Conservation (phyloP, 2,888 invertebrate species). For the Scrobipalpa costella region DNA sequence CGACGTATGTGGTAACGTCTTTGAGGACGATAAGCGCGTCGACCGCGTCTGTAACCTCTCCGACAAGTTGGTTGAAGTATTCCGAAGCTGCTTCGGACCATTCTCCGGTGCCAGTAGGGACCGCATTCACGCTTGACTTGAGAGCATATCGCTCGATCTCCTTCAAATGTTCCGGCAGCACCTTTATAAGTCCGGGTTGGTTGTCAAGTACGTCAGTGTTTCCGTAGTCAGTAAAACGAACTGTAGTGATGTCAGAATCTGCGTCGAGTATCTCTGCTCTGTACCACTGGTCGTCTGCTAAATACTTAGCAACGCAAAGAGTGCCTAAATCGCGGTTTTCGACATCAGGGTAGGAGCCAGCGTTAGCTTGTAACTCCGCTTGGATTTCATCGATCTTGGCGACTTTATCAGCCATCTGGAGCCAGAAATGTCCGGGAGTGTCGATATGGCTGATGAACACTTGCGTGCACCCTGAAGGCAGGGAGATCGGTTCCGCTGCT, state of each 20-base stretch:
- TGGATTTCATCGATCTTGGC: conserved; percentile 82
- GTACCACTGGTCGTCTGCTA: conserved; percentile 94
- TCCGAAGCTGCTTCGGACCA: conserved; percentile 85
- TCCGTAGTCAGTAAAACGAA: conserved; percentile 89
- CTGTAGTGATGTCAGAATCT: conserved; percentile 87
- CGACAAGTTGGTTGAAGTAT: conserved; percentile 75
- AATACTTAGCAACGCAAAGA: conserved; percentile 89
- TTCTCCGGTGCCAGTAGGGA: conserved; percentile 82
- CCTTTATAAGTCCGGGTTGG: conserved; percentile 81
- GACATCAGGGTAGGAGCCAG: conserved; percentile 74
- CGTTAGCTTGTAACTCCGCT: conserved; percentile 82
- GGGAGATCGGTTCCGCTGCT: conserved; percentile 53
- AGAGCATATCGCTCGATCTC: conserved; percentile 80
- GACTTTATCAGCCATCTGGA: conserved; percentile 83
- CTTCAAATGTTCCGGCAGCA: conserved; percentile 81
- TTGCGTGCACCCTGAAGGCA: conserved; percentile 64
- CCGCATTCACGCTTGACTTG: conserved; percentile 85
- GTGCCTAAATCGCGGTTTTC: conserved; percentile 82
- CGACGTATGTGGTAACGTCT: conserved; percentile 83
- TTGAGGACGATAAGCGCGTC: conserved; percentile 80
- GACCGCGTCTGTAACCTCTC: conserved; percentile 73
- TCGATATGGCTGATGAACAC: conserved; percentile 87
- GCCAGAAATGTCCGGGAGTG: conserved; percentile 88
- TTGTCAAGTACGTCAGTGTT: conserved; percentile 88
- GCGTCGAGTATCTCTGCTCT: conserved; percentile 93